Base-by-base conservation (phyloP, 2,113 vertebrate genomes). In the Xenus cinereus region DNA sequence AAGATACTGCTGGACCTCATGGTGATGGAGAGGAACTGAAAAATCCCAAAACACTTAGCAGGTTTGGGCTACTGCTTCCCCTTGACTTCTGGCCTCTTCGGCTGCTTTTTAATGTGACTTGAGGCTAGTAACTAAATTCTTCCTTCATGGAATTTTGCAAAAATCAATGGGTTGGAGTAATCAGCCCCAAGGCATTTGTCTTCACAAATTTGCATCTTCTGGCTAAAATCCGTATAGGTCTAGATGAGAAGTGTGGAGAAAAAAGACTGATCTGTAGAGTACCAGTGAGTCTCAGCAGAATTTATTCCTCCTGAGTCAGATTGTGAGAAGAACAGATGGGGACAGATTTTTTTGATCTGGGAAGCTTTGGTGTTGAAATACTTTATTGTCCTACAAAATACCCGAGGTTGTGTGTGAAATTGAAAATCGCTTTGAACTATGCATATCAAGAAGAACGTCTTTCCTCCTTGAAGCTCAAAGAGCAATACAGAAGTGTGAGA, bases 371-470 rank as follows among this genome's bases (percentile, higher is more conserved):
- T 67, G 50, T 56, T 63, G 56, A 94, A 87, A 78, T 78, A 59
- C 22, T 84, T 90, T 68, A 84, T 78, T 91, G 91, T 72, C 64
- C 60, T 91, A 84, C 66, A 91, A 84, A 94, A 75, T 54, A 81
- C 69, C 43, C 4, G 0, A 77, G 50, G 64, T 75, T 74, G 41
- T 84, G n/a, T 50, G 56, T 74, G 84, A 94, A 94, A 90, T 46
- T 67, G 64, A 94, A 91, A 92, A 79, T 45, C 26, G 28, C 53
- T 92, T 93, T 95, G 87, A 94, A 96, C 93, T 96, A 88, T 93
- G 71, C 66, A 87, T 86, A 57, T 94, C 90, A 95, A 90, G 76
- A 90, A 69, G 63, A 80, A 93, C 2, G 12, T 78, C 80, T 91
- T 93, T 89, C 66, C 39, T 72, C 45, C 73, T 87, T 79, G 73